phyloP scores from a whole-genome alignment of 2,113 vertebrate species.

The Calidris pugnax region DNA sequence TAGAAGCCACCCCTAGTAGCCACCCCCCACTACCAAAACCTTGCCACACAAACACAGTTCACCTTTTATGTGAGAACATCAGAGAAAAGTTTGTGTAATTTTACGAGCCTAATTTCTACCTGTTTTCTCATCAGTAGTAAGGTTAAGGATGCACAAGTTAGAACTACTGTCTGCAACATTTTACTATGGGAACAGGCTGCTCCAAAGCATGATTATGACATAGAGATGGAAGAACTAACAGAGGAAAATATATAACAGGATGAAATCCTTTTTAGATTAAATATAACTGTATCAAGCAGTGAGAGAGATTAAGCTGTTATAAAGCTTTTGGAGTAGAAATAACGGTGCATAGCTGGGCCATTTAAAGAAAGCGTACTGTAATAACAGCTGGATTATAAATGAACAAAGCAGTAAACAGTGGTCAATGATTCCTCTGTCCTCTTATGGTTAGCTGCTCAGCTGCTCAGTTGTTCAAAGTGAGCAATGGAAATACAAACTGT shows the following conservation, averaged over 20 bases:
- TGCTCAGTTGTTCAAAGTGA: background rate
- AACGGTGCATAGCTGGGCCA: background rate
- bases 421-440: background rate
- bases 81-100: background rate
- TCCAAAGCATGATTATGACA: background rate
- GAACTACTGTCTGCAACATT: background rate
- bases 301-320: background rate
- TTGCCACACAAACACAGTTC: background rate
- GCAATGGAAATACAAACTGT: background rate
- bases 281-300: background rate
- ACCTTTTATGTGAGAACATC: background rate
- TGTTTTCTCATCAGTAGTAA: background rate
- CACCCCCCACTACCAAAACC: too few species aligned
- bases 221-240: background rate
- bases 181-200: background rate
- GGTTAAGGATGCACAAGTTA: background rate
- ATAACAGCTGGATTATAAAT: background rate
- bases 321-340: background rate
- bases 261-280: background rate
- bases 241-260: background rate
- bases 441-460: background rate
- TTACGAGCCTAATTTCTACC: background rate
- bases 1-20: background rate
- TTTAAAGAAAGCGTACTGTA: background rate
- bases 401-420: background rate